Base-by-base conservation (phyloP, 2,888 invertebrate species). In the Hemicrepidius hirtus region DNA sequence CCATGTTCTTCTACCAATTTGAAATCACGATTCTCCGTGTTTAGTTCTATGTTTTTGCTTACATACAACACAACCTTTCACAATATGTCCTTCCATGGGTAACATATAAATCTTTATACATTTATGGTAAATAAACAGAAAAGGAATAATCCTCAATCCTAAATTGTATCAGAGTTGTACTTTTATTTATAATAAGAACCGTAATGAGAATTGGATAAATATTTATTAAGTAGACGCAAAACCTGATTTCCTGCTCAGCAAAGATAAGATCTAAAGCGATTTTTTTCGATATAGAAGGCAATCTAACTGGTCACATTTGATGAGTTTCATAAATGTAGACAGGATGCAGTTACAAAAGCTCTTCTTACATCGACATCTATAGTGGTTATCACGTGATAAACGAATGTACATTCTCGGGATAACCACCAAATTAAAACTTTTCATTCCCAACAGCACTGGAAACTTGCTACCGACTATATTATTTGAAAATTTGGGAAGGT, bases 171-270 rank as follows among this genome's bases (percentile, higher is more conserved):
- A 41, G 60, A 21, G 40, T n/a, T n/a, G n/a, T 60, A 41, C 37
- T 44, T 60, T 60, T 16, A 35, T 40, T 63, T 46, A 46, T 63
- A 63, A 46, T 32, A n/a, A 63, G 63, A 49, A 63, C 32, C 28
- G 28, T 49, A 35, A 63, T 63, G 35, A 63, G 63, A 63, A 63
- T 49, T 63, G 44, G 32, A 63, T 63, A 63, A 28, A 63, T 60
- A 49, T 63, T 28, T 63, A 63, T 63, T 18, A 63, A 21, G 46
- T 18, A 24, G 63, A 46, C 49, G 35, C 44, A 63, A 46, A 60
- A 63, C 32, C 46, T 63, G 63, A 46, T 63, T 63, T 46, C 63
- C 20, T 20, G 46, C 13, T 46, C 6, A 41, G 13, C 13, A 16
- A 41, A 3, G 40, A 41, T 41, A 41, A 41, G 4, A 41, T 41